Base-by-base conservation (phyloP, 92 coral and sea anemone species). In the Pocillopora grandis region DNA sequence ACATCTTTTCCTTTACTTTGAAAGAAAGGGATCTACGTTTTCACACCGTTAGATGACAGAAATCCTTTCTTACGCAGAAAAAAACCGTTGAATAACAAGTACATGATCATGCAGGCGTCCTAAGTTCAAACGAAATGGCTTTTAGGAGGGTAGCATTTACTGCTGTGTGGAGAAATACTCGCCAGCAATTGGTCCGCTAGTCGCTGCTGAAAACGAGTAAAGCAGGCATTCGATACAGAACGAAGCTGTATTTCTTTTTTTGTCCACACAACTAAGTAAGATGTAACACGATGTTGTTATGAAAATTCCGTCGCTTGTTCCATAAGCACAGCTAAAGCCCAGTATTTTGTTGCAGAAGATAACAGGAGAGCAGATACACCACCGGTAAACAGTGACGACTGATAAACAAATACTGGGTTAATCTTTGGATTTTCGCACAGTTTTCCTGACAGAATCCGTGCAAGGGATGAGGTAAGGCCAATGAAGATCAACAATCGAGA, bases 401-500 rank as follows among this genome's bases (percentile, higher is more conserved):
- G 83, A n/a, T 48, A 64, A 65, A 79, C 31, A 14, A 36, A 66
- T 14, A 79, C 73, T 16, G 81, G 80, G 36, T 76, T 76, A 48
- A 76, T 20, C 12, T 42, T 59, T 60, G 17, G 18, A 16, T 23
- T 49, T 67, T 90, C 89, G 42, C 92, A 86, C 48, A 92, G 31
- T 14, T 84, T 71, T 6, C 95, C 95, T 2, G 89, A 58, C 7
- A 75, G 56, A 9, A 90, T 71, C 15, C 91, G 89, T 20, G 83
- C 90, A 23, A 89, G 12, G 15, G 87, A 82, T 63, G 95, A 88
- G 5, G 90, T 20, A 12, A 88, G 21, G 65, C 95, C 95, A 75
- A 91, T 80, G 70, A 80, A 91, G 60, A 91, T 86, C 19, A 85
- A 89, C 16, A 91, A 82, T 63, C 56, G 69, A 23, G 95, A 89